Evolutionary conservation across 2,113 vertebrate species (phyloP), one percentile per base, ranked within the genome.

Genomic region (Nyctereutes procyonoides): DNA sequence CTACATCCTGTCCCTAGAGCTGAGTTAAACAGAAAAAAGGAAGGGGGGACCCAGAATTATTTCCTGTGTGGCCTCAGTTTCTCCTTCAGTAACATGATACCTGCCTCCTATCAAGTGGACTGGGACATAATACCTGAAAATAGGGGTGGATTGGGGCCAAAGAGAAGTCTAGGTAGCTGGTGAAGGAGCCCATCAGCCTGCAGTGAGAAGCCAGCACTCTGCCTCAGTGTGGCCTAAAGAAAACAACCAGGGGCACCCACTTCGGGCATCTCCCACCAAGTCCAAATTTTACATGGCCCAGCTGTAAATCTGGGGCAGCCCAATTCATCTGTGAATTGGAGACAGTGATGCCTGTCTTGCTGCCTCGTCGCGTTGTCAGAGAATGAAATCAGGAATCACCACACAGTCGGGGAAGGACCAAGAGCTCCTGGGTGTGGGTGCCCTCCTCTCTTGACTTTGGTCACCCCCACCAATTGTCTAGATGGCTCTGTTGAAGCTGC

Each of bases 11-110:
- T 8, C 30, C 7, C n/a, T 35, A 48, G 16, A 58, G 20, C 90
- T 76, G 20, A 62, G 20, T 43, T 87, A 51, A 56, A n/a, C 14
- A 62, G n/a, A 1, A 62, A 76, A 69, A 69, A 96, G 38, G 63
- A 14, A 63, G 32, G 48, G 84, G 73, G 20, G 11, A 26, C 9
- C 77, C 88, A 35, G 22, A 2, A 35, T 17, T 35, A 22, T 48
- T 69, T 96, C 65, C 76, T 53, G 5, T 20, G 5, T 55, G n/a
- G 55, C 53, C 85, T 94, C n/a, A 32, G 35, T 80, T 84, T 93
- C 69, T 17, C 13, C 69, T 63, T 93, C 15, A 30, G 53, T 71
- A 69, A 2, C 13, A 32, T 58, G 60, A 74, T 38, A 19, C n/a
- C 30, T 51, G 43, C 8, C 73, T 82, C 38, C 80, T 80, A 28